Conservation (phyloP, 2,797 vertebrate species). For the Octomys mimax region DNA sequence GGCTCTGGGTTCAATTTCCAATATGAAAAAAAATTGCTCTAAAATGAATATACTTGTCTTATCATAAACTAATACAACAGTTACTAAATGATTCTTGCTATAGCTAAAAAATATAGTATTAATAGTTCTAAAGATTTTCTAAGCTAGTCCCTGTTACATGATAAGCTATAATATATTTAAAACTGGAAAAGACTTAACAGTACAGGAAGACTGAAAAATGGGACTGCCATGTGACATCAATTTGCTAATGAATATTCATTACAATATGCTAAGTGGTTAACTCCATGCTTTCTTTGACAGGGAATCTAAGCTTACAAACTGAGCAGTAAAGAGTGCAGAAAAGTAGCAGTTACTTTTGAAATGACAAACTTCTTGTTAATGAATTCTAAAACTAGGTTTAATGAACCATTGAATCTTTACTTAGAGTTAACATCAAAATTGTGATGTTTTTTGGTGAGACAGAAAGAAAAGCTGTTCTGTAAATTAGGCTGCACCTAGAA, state of each 20-base stretch:
- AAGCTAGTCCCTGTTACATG: conserved; percentile 45
- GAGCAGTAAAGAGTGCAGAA: conserved; percentile 84
- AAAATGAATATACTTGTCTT: conserved; percentile 60
- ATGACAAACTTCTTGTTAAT: conserved; percentile 88
- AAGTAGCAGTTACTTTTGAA: conserved; percentile 88
- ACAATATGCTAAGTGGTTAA: conserved; percentile 86
- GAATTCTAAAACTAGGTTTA: conserved; percentile 88
- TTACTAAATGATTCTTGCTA: conserved; percentile 44
- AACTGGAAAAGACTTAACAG: conserved; percentile 75
- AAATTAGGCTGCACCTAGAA: conserved; percentile 89
- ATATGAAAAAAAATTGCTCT: conserved; percentile 19
- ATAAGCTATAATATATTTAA: conserved; percentile 74
- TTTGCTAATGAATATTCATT: conserved; percentile 89
- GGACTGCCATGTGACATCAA: conserved; percentile 85
- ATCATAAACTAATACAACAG: conserved; percentile 56
- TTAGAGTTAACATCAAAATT: conserved; percentile 90
- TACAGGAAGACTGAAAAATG: conserved; percentile 82
- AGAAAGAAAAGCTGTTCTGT: conserved; percentile 87
- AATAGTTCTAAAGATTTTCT: conserved; percentile 59
- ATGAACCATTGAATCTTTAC: conserved; percentile 89
- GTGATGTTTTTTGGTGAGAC: conserved; percentile 90
- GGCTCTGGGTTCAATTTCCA: not conserved
- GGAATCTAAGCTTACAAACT: conserved; percentile 87
- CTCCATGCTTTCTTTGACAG: conserved; percentile 87
- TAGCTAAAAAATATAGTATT: conserved; percentile 29